Base-by-base conservation (phyloP, 2,888 invertebrate genomes). In the Stenichneumon culpator region DNA sequence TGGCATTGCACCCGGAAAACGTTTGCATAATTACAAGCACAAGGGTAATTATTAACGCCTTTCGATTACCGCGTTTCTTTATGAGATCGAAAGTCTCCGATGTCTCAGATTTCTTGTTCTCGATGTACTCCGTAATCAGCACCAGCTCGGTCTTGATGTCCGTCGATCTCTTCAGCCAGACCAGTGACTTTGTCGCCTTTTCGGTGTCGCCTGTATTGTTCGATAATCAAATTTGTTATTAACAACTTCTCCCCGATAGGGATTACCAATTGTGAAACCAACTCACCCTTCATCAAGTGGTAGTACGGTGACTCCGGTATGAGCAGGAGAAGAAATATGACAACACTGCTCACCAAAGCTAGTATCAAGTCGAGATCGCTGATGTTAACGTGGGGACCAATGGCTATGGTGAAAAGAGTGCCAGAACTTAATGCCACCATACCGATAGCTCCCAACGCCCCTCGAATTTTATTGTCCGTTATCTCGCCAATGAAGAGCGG, bases 401-500 rank as follows among this genome's bases (percentile, higher is more conserved):
- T 7, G 7, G 36, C n/a, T 19, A 68, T 54, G 11, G 25, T 1
- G 14, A 78, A 16, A 2, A 84, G 22, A 19, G 6, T 70, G 7
- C 80, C 83, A n/a, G 7, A 0, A n/a, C 68, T 75, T 2, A 39
- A 1, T 9, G 19, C 36, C 5, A 69, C 14, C 3, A 57, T 22
- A 14, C 60, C n/a, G 22, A 80, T 0, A 9, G 63, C 57, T 3
- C 54, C 78, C 28, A 74, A 14, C 5, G 70, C 19, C 3, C 83
- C 83, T 28, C 83, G 36, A 3, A 84, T 25, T 6, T 25, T 32
- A 36, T 47, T 28, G 9, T 80, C 80, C 32, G 80, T 50, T 47
- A 84, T 65, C 44, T 84, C 83, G n/a, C 79, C 80, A 0, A 84
- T 11, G 75, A 80, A 84, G 16, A 80, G n/a, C 0, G 83, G 83